Evolutionary conservation across 2,888 invertebrate species (phyloP), one percentile per base, ranked within the genome.

Genomic region (Sepiola atlantica): DNA sequence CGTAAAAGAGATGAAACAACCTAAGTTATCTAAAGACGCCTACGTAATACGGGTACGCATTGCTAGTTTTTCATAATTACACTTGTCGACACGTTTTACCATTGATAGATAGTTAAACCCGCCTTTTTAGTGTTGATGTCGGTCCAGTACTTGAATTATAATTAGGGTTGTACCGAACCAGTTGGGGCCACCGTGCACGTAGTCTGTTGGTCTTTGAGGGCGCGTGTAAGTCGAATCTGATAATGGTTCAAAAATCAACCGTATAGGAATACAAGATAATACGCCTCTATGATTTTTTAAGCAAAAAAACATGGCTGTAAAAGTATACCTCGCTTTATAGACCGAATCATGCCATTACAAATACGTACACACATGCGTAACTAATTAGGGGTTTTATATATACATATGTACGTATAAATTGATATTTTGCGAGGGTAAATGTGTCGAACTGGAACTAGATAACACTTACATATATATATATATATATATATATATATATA

Each of bases 241-340:
- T 77, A 77, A 77, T n/a, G 77, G 77, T n/a, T 77, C 28, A n/a
- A 77, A n/a, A n/a, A 77, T 77, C 77, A 77, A 77, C n/a, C n/a
- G n/a, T 77, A 77, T 77, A 8, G n/a, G n/a, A 16, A 77, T 77
- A 77, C 77, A 77, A n/a, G n/a, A 77, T 77, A 77, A 77, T 77
- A 10, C 77, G 77, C 77, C 28, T 77, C n/a, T 77, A n/a, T 77
- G 77, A 77, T n/a, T 77, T 77, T 77, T n/a, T 77, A 77, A 77
- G n/a, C 77, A n/a, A 77, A 77, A 77, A 77, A 77, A 77, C 18
- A 77, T 77, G 77, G n/a, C 77, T 10, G 77, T 77, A 77, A 77
- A n/a, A 14, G 0, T 77, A 77, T 77, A 77, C 77, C n/a, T 77
- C 16, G n/a, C n/a, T n/a, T 45, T 77, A 61, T 10, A 24, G 24